phyloP scores from a whole-genome alignment of 2,888 invertebrate genomes.

The Gasteruption jaculator region DNA sequence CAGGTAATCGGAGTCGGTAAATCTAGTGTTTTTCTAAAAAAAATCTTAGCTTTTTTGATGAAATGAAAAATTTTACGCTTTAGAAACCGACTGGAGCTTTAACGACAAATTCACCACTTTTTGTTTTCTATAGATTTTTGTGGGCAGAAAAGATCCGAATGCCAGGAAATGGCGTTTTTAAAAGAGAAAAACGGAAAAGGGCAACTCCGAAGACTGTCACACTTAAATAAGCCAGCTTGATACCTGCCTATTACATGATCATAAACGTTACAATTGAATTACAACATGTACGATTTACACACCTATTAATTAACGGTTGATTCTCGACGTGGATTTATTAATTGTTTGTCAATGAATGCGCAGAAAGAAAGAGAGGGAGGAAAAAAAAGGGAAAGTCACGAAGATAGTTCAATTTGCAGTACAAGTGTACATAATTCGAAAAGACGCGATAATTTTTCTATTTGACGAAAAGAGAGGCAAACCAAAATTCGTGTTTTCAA shows the following conservation, averaged over 20 bases:
- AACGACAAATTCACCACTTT: too few relatives aligned
- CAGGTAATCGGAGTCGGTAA: too few relatives aligned
- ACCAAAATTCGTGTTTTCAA: too few relatives aligned
- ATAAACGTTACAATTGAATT: constrained; percentile 37
- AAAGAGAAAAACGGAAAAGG: constrained; percentile 23
- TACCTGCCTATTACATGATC: constrained; percentile 48
- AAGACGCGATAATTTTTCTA: constrained; percentile 32
- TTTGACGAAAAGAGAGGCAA: too few relatives aligned
- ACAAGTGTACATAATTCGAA: constrained; percentile 36
- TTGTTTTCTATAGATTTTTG: too few relatives aligned
- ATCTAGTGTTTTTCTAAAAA: too few relatives aligned
- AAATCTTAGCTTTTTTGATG: too few relatives aligned
- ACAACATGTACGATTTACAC: constrained; percentile 32
- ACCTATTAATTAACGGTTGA: too few relatives aligned
- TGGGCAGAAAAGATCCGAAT: constrained; percentile 3
- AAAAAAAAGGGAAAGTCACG: constrained; percentile 19
- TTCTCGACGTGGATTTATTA: constrained; percentile 37
- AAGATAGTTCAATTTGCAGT: constrained; percentile 29
- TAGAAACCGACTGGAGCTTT: too few relatives aligned
- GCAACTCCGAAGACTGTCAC: constrained; percentile 44
- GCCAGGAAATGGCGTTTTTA: constrained; percentile 1
- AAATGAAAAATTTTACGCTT: too few relatives aligned
- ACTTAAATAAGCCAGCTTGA: constrained; percentile 49
- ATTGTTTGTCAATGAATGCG: too few relatives aligned
- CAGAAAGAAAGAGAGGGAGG: constrained; percentile 13